A percentile compares a stretch with the other conserved stretches of the same genome.
Evolutionary conservation across 2,113 vertebrate species (phyloP).

Genomic region (Sturnus vulgaris): DNA sequence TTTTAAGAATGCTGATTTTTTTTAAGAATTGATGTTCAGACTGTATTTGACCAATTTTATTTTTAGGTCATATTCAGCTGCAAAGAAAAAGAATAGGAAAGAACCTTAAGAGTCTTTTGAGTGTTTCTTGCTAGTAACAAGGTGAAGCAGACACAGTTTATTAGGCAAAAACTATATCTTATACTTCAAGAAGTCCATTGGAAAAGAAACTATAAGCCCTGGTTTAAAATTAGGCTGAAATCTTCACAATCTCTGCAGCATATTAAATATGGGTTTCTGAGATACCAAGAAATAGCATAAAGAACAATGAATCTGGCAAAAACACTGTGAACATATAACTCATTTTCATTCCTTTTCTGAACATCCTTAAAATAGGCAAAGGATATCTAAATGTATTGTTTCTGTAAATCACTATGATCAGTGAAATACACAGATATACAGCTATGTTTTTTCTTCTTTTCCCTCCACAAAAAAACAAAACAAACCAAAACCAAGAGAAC

Average conservation of each 20-base stretch:
- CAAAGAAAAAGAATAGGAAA: background rate
- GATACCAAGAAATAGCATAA: background rate
- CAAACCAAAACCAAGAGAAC: background rate
- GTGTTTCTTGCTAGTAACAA: background rate
- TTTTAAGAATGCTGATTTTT: background rate
- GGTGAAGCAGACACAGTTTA: background rate
- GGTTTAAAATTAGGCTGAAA: background rate
- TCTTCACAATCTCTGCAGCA: background rate
- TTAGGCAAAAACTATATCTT: background rate
- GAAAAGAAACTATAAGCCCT: background rate
- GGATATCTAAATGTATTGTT: background rate
- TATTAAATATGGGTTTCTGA: background rate
- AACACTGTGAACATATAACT: background rate
- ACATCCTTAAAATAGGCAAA: background rate
- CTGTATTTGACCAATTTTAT: background rate
- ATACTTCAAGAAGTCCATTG: background rate
- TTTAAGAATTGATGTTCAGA: background rate
- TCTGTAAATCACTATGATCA: background rate
- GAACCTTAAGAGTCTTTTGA: rapidly evolving
- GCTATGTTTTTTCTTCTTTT: background rate
- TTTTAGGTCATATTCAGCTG: background rate
- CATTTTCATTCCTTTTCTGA: background rate
- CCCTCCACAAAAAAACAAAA: rapidly evolving
- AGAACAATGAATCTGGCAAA: background rate
- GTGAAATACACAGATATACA: background rate